Conservation (phyloP, 2,113 vertebrate genomes). For the Mustela lutreola region DNA sequence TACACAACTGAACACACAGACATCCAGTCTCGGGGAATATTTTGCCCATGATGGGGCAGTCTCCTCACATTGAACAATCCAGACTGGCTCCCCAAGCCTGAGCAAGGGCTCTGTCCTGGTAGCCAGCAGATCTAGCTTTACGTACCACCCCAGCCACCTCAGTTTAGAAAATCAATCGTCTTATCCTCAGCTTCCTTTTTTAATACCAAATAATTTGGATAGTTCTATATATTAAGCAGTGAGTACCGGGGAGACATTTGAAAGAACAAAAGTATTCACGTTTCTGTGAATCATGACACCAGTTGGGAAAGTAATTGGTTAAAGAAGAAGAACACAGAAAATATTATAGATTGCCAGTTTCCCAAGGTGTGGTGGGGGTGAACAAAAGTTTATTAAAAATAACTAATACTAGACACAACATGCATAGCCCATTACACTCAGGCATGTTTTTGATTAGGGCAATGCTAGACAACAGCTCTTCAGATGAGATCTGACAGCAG, state of each 20-base stretch:
- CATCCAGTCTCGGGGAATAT: fast-evolving
- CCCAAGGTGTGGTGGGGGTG: conserved; percentile 45
- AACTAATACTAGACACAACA: conserved; percentile 76
- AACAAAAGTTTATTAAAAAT: conserved; percentile 80
- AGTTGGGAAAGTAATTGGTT: conserved; percentile 60
- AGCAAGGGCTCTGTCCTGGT: neutral
- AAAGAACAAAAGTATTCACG: conserved; percentile 20
- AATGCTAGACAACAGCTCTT: conserved; percentile 73
- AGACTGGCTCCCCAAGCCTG: neutral
- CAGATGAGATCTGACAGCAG: conserved; percentile 84
- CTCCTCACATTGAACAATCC: fast-evolving
- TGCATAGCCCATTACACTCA: conserved; percentile 81
- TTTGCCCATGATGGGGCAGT: neutral
- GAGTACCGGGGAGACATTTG: neutral
- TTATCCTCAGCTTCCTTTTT: neutral
- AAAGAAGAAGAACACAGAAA: neutral
- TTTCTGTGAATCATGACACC: conserved; percentile 13
- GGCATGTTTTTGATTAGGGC: conserved; percentile 81
- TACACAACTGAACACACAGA: neutral
- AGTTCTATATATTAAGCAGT: neutral
- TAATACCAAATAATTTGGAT: conserved; percentile 29
- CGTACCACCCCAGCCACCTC: neutral
- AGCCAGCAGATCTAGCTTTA: neutral
- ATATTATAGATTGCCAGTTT: conserved; percentile 46
- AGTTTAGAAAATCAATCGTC: neutral